These are phyloP conservation scores for Eulemur macaco DNA, from an alignment of 2,113 vertebrate genomes.

Conservation along the genomic window DNA sequence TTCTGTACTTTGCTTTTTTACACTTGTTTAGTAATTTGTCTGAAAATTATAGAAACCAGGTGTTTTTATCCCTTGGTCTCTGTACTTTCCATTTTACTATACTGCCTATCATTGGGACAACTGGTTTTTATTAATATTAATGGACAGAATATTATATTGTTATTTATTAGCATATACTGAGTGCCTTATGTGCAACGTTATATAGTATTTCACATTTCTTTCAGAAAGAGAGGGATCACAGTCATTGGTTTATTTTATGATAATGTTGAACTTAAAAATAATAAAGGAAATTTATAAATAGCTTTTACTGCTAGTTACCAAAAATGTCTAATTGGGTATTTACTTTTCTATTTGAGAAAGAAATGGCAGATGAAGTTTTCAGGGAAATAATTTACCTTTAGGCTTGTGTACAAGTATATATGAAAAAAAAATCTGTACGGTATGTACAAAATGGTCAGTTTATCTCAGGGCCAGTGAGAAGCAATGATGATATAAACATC, in stretches of 20 bases:
- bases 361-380: slow-evolving; percentile 20
- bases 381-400: slow-evolving; percentile 42
- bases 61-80: slow-evolving; percentile 25
- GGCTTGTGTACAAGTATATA: neutral
- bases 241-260: slow-evolving; percentile 30
- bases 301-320: slow-evolving; percentile 12
- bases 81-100: slow-evolving; percentile 11
- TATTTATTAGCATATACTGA: neutral
- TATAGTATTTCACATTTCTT: neutral
- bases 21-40: neutral
- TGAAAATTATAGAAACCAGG: neutral
- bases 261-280: slow-evolving; percentile 42
- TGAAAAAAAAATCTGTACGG: neutral
- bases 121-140: slow-evolving; percentile 18
- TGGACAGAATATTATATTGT: slow-evolving; percentile 5
- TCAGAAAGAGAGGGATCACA: neutral
- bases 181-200: neutral
- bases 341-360: slow-evolving; percentile 49
- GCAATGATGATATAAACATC: neutral
- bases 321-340: slow-evolving; percentile 5
- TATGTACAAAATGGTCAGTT: neutral
- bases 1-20: neutral
- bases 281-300: slow-evolving; percentile 34
- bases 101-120: neutral
- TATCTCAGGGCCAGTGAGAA: neutral